Conservation (phyloP, 2,113 vertebrate species). For the Natator depressus region DNA sequence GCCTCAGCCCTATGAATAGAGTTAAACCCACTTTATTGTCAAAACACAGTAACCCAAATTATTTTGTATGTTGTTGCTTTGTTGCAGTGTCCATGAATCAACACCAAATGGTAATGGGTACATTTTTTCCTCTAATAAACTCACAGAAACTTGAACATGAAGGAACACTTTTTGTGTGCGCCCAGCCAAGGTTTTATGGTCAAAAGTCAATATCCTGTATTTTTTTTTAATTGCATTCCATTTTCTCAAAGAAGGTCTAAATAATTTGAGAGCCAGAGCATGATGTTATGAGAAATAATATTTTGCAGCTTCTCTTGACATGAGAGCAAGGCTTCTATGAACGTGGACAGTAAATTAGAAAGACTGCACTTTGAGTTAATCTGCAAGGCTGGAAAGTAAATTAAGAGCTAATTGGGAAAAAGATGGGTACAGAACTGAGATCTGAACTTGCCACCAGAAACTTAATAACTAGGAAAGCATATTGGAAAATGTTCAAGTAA, state of each 20-base stretch:
- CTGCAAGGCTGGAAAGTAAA: background rate
- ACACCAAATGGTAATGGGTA: background rate
- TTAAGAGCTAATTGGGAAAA: background rate
- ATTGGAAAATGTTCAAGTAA: background rate
- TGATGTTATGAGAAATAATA: fast-evolving
- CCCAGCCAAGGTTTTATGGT: background rate
- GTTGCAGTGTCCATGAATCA: background rate
- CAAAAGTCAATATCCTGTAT: background rate
- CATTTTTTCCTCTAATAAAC: background rate
- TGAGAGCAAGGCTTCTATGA: background rate
- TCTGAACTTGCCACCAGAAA: background rate
- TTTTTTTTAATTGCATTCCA: background rate
- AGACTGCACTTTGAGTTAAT: background rate
- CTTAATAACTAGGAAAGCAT: background rate
- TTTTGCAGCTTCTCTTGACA: background rate
- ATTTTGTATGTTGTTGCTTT: background rate
- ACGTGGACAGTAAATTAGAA: background rate
- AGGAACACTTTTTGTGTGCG: background rate
- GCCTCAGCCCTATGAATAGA: background rate
- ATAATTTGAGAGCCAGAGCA: background rate
- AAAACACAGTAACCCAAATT: background rate
- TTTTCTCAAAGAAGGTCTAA: background rate
- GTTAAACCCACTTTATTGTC: background rate
- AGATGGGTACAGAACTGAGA: background rate
- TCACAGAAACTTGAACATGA: background rate